phyloP scores from a whole-genome alignment of 2,888 invertebrate genomes.

The Ormyrus labotus region DNA sequence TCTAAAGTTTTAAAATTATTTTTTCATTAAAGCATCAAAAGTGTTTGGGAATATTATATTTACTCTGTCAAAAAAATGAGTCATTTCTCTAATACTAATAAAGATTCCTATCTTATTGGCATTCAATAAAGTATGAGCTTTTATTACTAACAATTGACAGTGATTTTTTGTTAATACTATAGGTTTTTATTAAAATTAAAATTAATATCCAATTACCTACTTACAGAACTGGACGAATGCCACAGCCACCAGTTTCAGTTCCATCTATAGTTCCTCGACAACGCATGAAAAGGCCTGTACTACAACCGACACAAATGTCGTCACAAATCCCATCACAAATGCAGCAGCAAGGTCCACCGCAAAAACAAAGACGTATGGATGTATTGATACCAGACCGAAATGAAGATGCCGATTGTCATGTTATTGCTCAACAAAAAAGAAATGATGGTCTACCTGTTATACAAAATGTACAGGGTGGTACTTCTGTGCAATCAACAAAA shows the following conservation, averaged over 20 bases:
- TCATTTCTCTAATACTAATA: no score
- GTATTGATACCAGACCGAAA: constrained; percentile 83
- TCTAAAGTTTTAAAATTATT: no score
- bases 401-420: constrained; percentile 86
- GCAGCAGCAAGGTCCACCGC: constrained; percentile 64
- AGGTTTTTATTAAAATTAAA: background rate
- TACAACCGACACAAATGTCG: constrained; percentile 23
- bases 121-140: no score
- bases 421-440: constrained; percentile 85
- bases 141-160: no score
- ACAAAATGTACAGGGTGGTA: constrained; percentile 85
- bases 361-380: constrained; percentile 78
- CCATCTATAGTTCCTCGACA: constrained; percentile 68
- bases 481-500: constrained; percentile 63
- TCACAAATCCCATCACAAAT: constrained; percentile 59
- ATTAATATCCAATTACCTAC: constrained; percentile 14
- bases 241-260: constrained; percentile 63
- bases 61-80: no score
- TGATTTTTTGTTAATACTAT: no score
- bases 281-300: constrained; percentile 71
- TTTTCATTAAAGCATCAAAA: no score
- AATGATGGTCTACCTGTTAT: constrained; percentile 85
- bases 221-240: constrained; percentile 66
- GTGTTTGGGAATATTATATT: no score
- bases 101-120: no score